A percentile compares a stretch with the other conserved stretches of the same genome.
These are phyloP conservation scores for Saxicola maurus DNA, from an alignment of 2,797 vertebrate genomes.

Conservation along the genomic window DNA sequence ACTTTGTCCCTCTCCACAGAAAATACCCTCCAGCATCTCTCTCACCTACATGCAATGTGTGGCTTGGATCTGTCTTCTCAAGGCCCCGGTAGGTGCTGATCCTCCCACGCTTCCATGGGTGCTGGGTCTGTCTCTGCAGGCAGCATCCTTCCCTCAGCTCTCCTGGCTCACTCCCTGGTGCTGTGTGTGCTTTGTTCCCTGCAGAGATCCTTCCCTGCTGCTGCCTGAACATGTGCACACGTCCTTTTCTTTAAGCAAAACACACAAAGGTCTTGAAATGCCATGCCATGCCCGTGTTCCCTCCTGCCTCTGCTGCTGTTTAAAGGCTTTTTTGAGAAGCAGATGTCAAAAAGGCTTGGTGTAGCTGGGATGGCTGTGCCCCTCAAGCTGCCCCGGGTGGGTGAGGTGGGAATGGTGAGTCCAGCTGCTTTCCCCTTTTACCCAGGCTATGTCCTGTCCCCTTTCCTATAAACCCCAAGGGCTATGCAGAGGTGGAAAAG, in stretches of 20 bases:
- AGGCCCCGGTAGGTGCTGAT: neutral
- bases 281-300: neutral
- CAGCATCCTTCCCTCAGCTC: neutral
- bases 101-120: neutral
- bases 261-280: conserved; percentile 34
- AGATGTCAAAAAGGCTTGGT: neutral
- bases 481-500: neutral
- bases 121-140: neutral
- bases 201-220: neutral
- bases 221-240: neutral
- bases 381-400: neutral
- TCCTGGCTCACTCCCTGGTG: neutral
- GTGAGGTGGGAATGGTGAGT: neutral
- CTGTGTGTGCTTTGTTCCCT: conserved; percentile 8
- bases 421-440: neutral
- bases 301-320: neutral
- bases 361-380: neutral
- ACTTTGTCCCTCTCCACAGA: neutral
- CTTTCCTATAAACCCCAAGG: rapidly evolving
- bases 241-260: neutral
- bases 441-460: neutral
- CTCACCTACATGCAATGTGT: neutral
- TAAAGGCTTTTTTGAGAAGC: neutral
- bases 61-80: neutral
- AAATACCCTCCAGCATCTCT: neutral